Evolutionary conservation across 2,113 vertebrate species (phyloP).

Genomic region (Galeopterus variegatus): DNA sequence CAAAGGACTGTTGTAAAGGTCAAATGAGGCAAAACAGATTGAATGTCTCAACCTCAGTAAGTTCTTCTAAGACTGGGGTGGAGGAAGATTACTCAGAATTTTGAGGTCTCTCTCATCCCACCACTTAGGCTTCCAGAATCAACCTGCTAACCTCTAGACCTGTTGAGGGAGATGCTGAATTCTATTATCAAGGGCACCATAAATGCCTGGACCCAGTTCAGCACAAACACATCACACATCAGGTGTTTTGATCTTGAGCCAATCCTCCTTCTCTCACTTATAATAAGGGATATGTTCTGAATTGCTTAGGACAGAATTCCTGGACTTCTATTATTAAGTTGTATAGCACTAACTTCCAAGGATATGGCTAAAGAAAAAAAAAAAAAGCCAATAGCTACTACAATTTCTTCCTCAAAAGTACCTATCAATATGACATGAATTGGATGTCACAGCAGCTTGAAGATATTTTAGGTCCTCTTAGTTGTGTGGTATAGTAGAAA

Average conservation of each 20-base stretch:
- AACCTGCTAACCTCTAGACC: background rate
- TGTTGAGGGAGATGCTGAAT: background rate
- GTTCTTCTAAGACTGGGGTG: background rate
- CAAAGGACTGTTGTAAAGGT: background rate
- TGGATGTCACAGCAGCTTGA: background rate
- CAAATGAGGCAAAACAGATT: background rate
- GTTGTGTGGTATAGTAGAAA: background rate
- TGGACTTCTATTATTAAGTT: background rate
- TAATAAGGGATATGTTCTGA: background rate
- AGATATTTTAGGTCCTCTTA: background rate
- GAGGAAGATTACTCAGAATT: background rate
- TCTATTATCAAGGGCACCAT: background rate
- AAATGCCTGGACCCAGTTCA: background rate
- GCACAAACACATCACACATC: background rate
- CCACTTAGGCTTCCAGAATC: background rate
- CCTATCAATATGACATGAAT: background rate
- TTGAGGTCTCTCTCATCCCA: background rate
- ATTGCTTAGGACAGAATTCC: background rate
- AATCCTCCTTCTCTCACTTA: background rate
- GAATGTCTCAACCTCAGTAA: background rate
- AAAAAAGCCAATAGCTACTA: background rate
- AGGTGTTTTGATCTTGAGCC: background rate
- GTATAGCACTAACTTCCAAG: background rate
- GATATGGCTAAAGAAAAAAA: background rate
- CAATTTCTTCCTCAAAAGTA: background rate